A percentile compares a stretch with the other conserved stretches of the same genome.
Evolutionary conservation across 64 coral and sea anemone genomes (phyloP).

Genomic region (Stichodactyla mertensii): DNA sequence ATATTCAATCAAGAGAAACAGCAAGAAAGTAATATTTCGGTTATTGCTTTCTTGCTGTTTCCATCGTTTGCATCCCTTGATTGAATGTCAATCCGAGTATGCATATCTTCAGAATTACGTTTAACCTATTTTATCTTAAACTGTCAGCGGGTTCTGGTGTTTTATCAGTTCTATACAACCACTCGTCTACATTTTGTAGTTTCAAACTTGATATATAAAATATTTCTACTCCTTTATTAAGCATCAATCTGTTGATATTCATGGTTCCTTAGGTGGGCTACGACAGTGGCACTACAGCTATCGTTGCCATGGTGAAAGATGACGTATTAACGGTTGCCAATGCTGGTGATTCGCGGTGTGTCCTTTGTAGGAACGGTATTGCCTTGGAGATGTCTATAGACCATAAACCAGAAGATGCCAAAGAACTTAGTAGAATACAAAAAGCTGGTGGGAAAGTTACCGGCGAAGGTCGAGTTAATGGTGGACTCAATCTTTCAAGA

Average conservation of each 20-base stretch:
- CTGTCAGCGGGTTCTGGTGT: too few relatives aligned
- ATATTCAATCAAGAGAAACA: too few relatives aligned
- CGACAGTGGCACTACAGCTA: slow-evolving; percentile 96
- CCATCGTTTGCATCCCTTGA: too few relatives aligned
- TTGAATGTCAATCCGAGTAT: too few relatives aligned
- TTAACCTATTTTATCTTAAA: too few relatives aligned
- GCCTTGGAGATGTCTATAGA: slow-evolving; percentile 92
- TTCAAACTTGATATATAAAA: too few relatives aligned
- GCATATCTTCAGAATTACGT: too few relatives aligned
- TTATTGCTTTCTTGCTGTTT: too few relatives aligned
- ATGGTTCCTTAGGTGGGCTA: slow-evolving; percentile 66
- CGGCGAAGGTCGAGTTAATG: slow-evolving; percentile 89
- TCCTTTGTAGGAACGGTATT: slow-evolving; percentile 84
- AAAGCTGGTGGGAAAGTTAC: slow-evolving; percentile 99
- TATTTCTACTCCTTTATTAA: too few relatives aligned
- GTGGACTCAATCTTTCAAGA: slow-evolving; percentile 94
- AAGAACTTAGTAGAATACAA: slow-evolving; percentile 89
- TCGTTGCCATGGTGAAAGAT: slow-evolving; percentile 73
- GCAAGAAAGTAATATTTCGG: too few relatives aligned
- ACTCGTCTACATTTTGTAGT: too few relatives aligned
- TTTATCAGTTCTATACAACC: too few relatives aligned
- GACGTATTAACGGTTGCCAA: slow-evolving; percentile 77
- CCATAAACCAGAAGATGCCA: slow-evolving; percentile 93
- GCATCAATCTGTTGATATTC: neutral
- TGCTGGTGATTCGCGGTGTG: slow-evolving; percentile 96